phyloP scores from a whole-genome alignment of 1,140 invertebrate genomes.

The Drosophila teissieri region DNA sequence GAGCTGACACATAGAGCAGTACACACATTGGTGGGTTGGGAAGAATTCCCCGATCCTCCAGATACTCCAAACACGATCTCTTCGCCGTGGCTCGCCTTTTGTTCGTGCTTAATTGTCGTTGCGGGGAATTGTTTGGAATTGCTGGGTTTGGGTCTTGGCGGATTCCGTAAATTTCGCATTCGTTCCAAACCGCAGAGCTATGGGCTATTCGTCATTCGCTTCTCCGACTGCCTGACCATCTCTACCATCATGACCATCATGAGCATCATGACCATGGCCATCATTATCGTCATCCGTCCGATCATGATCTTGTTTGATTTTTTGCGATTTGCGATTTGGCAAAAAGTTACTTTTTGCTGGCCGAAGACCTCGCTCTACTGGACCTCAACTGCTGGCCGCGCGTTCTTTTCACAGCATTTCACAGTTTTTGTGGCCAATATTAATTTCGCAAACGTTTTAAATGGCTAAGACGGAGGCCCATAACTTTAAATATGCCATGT shows the following conservation, averaged over 20 bases:
- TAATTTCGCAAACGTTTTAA: constrained; percentile 83
- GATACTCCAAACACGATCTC: constrained; percentile 21
- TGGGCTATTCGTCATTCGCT: constrained; percentile 84
- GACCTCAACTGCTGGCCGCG: constrained; percentile 49
- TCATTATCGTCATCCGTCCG: constrained; percentile 26
- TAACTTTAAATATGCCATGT: constrained; percentile 75
- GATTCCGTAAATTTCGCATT: constrained; percentile 82
- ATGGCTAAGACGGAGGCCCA: constrained; percentile 71
- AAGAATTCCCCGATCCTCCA: constrained; percentile 29
- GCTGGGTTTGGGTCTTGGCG: constrained; percentile 58
- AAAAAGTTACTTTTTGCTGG: constrained; percentile 74
- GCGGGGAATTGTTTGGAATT: constrained; percentile 72
- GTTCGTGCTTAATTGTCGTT: constrained; percentile 84
- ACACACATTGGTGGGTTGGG: constrained; percentile 5
- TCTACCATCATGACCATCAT: too few species aligned
- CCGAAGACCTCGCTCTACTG: too few species aligned
- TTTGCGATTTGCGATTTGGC: constrained; percentile 64
- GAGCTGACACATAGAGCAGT: constrained; percentile 17
- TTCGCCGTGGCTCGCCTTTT: constrained; percentile 37
- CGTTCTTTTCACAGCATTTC: constrained; percentile 82
- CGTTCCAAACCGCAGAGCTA: constrained; percentile 68
- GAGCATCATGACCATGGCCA: constrained; percentile 25
- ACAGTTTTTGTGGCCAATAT: constrained; percentile 79
- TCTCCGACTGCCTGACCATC: constrained; percentile 53
- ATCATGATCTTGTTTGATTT: constrained; percentile 54